Conservation (phyloP, 2,113 vertebrate genomes). For the Crocuta crocuta region DNA sequence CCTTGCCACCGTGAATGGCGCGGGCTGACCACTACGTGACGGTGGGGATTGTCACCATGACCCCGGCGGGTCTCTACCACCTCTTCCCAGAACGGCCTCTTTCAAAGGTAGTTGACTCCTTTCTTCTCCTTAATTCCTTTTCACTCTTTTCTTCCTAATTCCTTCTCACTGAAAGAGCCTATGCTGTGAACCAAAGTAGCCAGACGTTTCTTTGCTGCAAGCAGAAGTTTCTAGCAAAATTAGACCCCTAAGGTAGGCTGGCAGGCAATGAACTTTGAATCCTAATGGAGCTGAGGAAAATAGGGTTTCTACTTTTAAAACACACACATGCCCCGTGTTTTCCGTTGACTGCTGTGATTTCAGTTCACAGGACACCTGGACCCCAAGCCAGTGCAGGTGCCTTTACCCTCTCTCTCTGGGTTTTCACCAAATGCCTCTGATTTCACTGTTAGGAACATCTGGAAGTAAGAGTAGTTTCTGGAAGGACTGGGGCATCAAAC, state of each 20-base stretch:
- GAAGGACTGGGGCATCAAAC: background rate
- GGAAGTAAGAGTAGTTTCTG: background rate
- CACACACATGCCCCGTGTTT: background rate
- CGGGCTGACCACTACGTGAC: background rate
- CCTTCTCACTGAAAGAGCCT: constrained; percentile 13
- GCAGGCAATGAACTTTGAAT: background rate
- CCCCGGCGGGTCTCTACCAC: constrained; percentile 61
- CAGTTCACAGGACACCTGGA: background rate
- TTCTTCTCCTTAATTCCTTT: constrained; percentile 67
- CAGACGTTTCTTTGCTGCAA: background rate
- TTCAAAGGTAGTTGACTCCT: constrained; percentile 71
- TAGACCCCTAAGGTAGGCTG: constrained; percentile 38
- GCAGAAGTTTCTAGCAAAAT: constrained; percentile 1
- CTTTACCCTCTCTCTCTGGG: background rate
- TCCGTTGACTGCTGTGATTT: background rate
- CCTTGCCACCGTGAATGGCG: constrained; percentile 81
- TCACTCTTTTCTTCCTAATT: constrained; percentile 56
- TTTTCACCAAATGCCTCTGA: background rate
- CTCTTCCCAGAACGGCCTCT: constrained; percentile 72
- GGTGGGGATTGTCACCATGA: constrained; percentile 79
- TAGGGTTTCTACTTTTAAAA: background rate
- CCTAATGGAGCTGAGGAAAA: background rate
- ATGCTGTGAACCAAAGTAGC: constrained; percentile 46
- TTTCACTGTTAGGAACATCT: background rate
- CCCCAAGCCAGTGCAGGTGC: background rate